Conservation (phyloP, 2,888 invertebrate genomes). For the Glomeris marginata region DNA sequence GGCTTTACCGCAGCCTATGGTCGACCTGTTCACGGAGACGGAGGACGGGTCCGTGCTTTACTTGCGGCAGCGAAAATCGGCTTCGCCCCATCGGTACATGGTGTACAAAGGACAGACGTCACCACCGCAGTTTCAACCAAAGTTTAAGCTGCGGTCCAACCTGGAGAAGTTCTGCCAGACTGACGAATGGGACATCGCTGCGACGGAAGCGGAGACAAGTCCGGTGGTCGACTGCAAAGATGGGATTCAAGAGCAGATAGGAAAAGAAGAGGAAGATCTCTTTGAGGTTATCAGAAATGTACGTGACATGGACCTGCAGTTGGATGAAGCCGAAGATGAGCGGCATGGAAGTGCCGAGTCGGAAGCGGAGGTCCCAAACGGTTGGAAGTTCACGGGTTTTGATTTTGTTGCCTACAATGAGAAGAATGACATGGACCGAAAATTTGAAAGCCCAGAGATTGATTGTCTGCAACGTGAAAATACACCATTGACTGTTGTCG, state of each 20-base stretch:
- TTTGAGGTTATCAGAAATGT: conserved; percentile 14
- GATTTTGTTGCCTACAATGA: too few relatives aligned
- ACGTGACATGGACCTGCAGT: conserved; percentile 13
- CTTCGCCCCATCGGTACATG: conserved; percentile 29
- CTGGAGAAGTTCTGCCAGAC: conserved; percentile 45
- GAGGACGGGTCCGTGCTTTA: neutral
- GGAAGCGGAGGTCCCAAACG: too few relatives aligned
- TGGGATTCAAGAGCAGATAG: conserved; percentile 11
- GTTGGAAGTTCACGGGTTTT: too few relatives aligned
- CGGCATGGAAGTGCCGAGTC: too few relatives aligned
- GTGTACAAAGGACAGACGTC: conserved; percentile 31
- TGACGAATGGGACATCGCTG: conserved; percentile 24
- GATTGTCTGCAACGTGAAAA: too few relatives aligned
- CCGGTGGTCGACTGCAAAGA: conserved; percentile 2
- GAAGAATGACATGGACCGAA: too few relatives aligned
- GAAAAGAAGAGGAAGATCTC: conserved; percentile 14
- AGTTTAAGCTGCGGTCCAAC: conserved; percentile 44
- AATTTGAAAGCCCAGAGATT: too few relatives aligned
- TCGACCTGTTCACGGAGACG: conserved; percentile 3
- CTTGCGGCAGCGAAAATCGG: too few relatives aligned
- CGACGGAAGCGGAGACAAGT: conserved; percentile 7
- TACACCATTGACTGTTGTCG: too few relatives aligned
- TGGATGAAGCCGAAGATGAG: neutral
- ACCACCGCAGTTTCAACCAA: conserved; percentile 32
- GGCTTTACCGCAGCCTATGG: neutral